Evolutionary conservation across 2,888 invertebrate genomes (phyloP), one percentile per base, ranked within the genome.

Genomic region (Cenopis cana): DNA sequence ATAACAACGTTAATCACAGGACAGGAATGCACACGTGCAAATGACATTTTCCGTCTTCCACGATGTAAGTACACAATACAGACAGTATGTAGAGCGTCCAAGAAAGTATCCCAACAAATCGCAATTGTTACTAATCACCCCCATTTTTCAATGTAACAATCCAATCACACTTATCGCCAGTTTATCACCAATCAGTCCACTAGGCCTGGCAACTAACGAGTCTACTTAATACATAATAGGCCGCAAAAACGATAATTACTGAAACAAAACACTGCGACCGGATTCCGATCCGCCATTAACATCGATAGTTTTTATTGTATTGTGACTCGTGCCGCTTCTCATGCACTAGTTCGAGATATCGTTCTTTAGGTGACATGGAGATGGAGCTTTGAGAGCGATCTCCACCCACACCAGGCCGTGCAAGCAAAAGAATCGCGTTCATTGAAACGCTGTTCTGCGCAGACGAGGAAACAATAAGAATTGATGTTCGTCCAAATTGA

Each of bases 1-100:
- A 85, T 84, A 78, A 81, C 84, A 74, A 77, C 72, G 83, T 82
- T 86, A 88, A 84, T 88, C 87, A 88, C 78, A 69, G 66, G 33
- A 49, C 74, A 73, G 85, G 89, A 84, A 88, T 87, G 85, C 75
- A 68, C 76, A 69, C 68, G 74, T 75, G 82, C 84, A 82, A 82
- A 82, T 83, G 82, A 33, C 65, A 54, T 60, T 71, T 71, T 62
- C 38, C 0, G 33, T 78, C 36, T 24, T 14, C 14, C 24, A 62
- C 20, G 14, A 50, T 52, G 18, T 36, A 50, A 36, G 18, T 36
- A 14, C 14, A 50, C 50, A 62, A 52, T 36, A 54, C 52, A 38
- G 9, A 36, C 20, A 52, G 36, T 6, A 62, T 62, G 10, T 62
- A 62, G 50, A 64, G 52, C 64, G 52, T 64, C 52, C 17, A 50